Percentiles rank a stretch among this genome's conserved stretches.
Conservation (phyloP, 1,140 invertebrate species). For the Ericerus pela region DNA sequence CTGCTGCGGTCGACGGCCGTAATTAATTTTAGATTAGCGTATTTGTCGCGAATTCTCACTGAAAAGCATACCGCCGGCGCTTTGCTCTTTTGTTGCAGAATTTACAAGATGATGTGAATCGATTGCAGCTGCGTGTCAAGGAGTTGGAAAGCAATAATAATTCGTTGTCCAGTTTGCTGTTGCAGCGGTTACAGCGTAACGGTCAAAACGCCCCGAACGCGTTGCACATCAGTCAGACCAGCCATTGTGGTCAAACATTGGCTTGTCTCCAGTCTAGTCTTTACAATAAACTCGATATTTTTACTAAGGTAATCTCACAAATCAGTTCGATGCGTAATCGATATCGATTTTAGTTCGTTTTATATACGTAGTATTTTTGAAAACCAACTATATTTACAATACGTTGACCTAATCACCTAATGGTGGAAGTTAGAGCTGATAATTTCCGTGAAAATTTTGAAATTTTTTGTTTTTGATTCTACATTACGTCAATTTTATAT, state of each 20-base stretch:
- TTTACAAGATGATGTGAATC: constrained; percentile 47
- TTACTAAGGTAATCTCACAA: constrained; percentile 1
- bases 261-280: constrained; percentile 8
- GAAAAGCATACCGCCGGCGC: too few relatives aligned
- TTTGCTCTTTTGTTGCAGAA: constrained; percentile 33
- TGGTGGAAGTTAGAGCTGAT: too few relatives aligned
- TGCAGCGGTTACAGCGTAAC: constrained; percentile 41
- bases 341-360: constrained; percentile 1
- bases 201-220: neutral
- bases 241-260: neutral
- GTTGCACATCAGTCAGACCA: neutral
- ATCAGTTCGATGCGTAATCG: neutral
- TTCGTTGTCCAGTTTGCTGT: constrained; percentile 43
- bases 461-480: too few relatives aligned
- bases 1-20: neutral
- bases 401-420: too few relatives aligned
- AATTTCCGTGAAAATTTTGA: too few relatives aligned
- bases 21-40: neutral
- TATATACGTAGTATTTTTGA: constrained; percentile 5
- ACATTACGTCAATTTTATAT: too few relatives aligned
- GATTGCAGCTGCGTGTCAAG: constrained; percentile 43
- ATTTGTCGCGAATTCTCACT: neutral
- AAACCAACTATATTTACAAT: too few relatives aligned
- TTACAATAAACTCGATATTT: constrained; percentile 3
- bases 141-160: constrained; percentile 52